A percentile compares a stretch with the other conserved stretches of the same genome.
These are phyloP conservation scores for Triplophysa yarkandensis DNA, from an alignment of 2,797 vertebrate genomes.

Conservation along the genomic window DNA sequence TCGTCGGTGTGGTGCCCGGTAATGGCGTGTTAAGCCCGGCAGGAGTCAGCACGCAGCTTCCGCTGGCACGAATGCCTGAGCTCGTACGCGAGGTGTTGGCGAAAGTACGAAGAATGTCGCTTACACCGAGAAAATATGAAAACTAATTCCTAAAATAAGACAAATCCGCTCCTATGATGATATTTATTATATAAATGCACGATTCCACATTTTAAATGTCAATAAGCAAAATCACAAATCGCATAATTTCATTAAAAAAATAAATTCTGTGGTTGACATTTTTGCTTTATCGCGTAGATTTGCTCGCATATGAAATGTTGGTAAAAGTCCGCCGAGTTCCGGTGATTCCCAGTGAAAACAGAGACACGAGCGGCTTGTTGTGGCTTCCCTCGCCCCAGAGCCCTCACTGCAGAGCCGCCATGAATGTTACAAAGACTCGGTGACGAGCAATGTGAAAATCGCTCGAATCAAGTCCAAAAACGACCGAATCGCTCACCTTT, in stretches of 20 bases:
- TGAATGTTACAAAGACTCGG: conserved; percentile 75
- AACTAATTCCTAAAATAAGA: background rate
- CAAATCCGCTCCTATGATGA: too few relatives aligned
- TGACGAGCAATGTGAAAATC: conserved; percentile 68
- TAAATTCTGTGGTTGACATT: background rate
- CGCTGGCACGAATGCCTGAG: conserved; percentile 62
- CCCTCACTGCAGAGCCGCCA: conserved; percentile 78
- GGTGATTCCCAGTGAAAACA: background rate
- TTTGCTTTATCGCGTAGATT: background rate
- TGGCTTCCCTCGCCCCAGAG: conserved; percentile 67
- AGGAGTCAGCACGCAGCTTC: conserved; percentile 75
- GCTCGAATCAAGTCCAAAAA: conserved; percentile 60
- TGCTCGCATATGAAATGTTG: background rate
- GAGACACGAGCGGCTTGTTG: conserved; percentile 57
- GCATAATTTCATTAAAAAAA: conserved; percentile 13
- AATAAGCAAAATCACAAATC: conserved; percentile 12
- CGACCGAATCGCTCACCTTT: conserved; percentile 66
- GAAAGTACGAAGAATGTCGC: conserved; percentile 23
- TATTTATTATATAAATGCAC: background rate
- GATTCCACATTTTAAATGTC: background rate
- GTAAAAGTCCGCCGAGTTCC: background rate
- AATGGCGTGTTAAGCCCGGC: conserved; percentile 76
- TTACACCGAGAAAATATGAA: background rate
- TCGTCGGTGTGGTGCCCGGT: conserved; percentile 62
- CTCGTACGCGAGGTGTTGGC: conserved; percentile 18